These are phyloP conservation scores for Drosophila watanabei DNA, from an alignment of 1,140 invertebrate species.

Conservation along the genomic window DNA sequence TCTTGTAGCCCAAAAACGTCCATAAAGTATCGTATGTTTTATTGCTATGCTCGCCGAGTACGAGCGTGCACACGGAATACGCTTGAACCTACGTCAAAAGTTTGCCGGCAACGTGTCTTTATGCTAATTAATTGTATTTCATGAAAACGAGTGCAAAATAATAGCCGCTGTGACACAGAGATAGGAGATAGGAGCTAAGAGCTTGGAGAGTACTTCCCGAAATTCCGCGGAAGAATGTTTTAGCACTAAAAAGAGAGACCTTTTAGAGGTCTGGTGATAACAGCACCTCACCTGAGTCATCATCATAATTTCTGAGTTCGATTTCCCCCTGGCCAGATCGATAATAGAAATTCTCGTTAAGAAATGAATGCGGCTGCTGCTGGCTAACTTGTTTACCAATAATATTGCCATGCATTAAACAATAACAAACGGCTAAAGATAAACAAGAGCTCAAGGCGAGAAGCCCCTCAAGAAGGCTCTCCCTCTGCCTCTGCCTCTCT, in stretches of 20 bases:
- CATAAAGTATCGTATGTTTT: neutral
- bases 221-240: slow-evolving; percentile 24
- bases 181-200: slow-evolving; percentile 13
- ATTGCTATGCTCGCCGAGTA: slow-evolving; percentile 50
- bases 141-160: slow-evolving; percentile 27
- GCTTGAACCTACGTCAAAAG: slow-evolving; percentile 57
- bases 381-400: slow-evolving; percentile 73
- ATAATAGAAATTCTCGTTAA: slow-evolving; percentile 23
- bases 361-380: slow-evolving; percentile 42
- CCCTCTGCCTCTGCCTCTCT: neutral
- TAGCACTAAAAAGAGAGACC: slow-evolving; percentile 16
- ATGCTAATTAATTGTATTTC: slow-evolving; percentile 59
- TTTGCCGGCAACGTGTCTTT: slow-evolving; percentile 71
- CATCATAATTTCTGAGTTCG: neutral
- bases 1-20: neutral
- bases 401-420: slow-evolving; percentile 55
- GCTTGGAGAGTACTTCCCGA: slow-evolving; percentile 30
- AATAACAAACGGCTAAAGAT: slow-evolving; percentile 61
- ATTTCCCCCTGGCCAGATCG: slow-evolving; percentile 22
- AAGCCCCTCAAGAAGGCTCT: slow-evolving; percentile 36
- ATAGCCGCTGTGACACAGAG: slow-evolving; percentile 2
- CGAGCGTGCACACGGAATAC: slow-evolving; percentile 20
- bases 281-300: slow-evolving; percentile 52
- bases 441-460: slow-evolving; percentile 71
- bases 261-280: slow-evolving; percentile 20